Conservation (phyloP, 2,113 vertebrate species). For the Corythaeola cristata region DNA sequence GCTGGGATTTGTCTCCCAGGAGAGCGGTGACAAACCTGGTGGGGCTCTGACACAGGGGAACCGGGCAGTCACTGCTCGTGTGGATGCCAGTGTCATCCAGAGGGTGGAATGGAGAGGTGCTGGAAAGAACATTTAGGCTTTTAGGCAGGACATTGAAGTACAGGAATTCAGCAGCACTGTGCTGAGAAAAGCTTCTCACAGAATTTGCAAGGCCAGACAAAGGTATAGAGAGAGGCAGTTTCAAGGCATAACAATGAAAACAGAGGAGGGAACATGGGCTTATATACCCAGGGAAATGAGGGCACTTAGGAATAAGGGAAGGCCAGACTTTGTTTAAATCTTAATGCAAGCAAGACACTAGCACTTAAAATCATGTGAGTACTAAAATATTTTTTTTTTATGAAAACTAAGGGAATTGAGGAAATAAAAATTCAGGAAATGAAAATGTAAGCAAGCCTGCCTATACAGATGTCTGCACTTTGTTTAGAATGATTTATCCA, state of each 20-base stretch:
- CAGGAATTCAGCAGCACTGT: neutral
- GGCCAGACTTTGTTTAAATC: neutral
- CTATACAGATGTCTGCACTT: neutral
- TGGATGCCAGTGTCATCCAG: neutral
- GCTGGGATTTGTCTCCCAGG: neutral
- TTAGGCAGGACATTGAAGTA: neutral
- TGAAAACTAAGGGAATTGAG: neutral
- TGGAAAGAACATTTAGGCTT: neutral
- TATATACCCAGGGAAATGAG: neutral
- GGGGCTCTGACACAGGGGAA: neutral
- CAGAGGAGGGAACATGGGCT: neutral
- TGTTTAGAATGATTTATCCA: neutral
- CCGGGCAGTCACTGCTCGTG: neutral
- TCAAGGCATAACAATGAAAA: neutral
- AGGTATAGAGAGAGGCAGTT: neutral
- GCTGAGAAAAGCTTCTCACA: neutral
- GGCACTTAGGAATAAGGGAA: neutral
- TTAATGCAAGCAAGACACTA: neutral
- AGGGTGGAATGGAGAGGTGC: neutral
- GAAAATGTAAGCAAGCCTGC: neutral
- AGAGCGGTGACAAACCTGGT: neutral
- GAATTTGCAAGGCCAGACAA: neutral
- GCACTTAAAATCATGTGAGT: neutral
- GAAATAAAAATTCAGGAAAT: slow-evolving; percentile 32
- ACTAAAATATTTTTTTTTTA: neutral